Base-by-base conservation (phyloP, 1,140 invertebrate species). In the Calliphora vicina region DNA sequence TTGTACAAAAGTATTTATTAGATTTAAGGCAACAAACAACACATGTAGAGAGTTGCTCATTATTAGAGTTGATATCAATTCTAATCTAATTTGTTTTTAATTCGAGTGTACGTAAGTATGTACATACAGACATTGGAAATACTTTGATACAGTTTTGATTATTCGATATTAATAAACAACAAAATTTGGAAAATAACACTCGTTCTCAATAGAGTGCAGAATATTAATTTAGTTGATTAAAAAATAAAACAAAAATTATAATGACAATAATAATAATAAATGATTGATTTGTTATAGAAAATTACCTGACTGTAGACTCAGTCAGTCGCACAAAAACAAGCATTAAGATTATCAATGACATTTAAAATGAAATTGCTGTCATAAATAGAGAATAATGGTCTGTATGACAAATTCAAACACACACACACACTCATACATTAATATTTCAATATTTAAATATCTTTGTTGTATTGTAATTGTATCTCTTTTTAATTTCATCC, bases 61-160 rank as follows among this genome's bases (percentile, higher is more conserved):
- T 35, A 35, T 35, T 67, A 23, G 61, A 23, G 20, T 67, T 23
- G 61, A 67, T 67, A 67, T 67, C 61, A 67, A 23, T 67, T 67
- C 23, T 67, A 67, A 67, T 67, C 61, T 67, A 67, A 67, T 67
- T 67, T 67, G 61, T 67, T 67, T 67, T 67, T 67, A 67, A 67
- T 67, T 67, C 20, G 20, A 67, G 5, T 23, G 0, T 50, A 50
- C 45, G 15, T 43, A 43, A 43, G 42, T 10, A n/a, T 13, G 17
- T 67, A 20, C 61, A 9, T 23, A 67, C 61, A 67, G 9, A 57
- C 50, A 67, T 67, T 67, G 20, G 15, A 57, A 9, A 67, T 12
- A 67, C 9, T 23, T n/a, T 23, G n/a, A 67, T 67, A 23, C 61
- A 67, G 10, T 17, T 23, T 67, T 17, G 20, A 67, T 20, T 20